Percentiles rank a stretch among this genome's conserved stretches.
Conservation (phyloP, 2,797 vertebrate species). For the Brachyalestes nurse region DNA sequence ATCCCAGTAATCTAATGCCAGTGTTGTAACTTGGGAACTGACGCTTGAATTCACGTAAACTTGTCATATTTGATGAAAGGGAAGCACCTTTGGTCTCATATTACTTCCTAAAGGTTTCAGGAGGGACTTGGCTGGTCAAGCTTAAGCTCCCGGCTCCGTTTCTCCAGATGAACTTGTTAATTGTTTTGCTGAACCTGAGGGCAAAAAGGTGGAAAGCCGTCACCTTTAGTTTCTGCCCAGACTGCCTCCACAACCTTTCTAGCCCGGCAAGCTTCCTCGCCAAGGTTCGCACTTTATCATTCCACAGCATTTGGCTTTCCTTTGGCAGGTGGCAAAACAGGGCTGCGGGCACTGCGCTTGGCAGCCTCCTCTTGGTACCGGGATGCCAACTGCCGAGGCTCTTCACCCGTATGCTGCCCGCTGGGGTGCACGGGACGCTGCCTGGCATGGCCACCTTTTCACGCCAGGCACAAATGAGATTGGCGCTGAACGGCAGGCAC, state of each 20-base stretch:
- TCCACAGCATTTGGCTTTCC: conserved; percentile 59
- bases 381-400: conserved; percentile 57
- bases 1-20: conserved; percentile 35
- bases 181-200: conserved; percentile 35
- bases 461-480: conserved; percentile 65
- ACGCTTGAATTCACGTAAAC: conserved; percentile 12
- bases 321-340: conserved; percentile 62
- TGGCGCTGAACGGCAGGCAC: conserved; percentile 53
- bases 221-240: conserved; percentile 40
- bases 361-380: conserved; percentile 47
- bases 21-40: conserved; percentile 28
- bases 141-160: neutral
- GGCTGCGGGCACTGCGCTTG: conserved; percentile 54
- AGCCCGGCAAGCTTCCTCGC: conserved; percentile 4
- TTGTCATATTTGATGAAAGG: conserved; percentile 29
- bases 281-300: conserved; percentile 57
- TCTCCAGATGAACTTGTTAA: conserved; percentile 50
- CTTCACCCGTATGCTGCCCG: conserved; percentile 48
- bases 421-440: conserved; percentile 50
- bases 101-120: conserved; percentile 19
- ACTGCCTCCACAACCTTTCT: neutral
- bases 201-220: conserved; percentile 35
- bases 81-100: neutral
- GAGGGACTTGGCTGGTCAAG: neutral
- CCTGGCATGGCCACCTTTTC: conserved; percentile 58